Percentiles rank a stretch among this genome's conserved stretches.
These are phyloP conservation scores for Probaryconus sp. DNA, from an alignment of 1,140 invertebrate species.

Conservation along the genomic window DNA sequence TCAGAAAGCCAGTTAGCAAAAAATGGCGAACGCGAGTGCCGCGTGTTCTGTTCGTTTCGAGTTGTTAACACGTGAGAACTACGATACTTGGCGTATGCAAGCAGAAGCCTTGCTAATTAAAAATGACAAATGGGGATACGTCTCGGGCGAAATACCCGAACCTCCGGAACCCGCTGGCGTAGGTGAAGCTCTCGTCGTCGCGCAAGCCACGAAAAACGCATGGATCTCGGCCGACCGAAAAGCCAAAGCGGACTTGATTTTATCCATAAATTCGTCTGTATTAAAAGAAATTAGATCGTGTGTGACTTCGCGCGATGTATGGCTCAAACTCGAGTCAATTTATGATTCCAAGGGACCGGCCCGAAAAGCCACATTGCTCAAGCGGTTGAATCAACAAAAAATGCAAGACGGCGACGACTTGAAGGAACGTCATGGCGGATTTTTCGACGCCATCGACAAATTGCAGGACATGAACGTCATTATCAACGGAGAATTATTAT, in stretches of 20 bases:
- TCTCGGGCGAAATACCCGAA: constrained; percentile 1
- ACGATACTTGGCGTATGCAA: constrained; percentile 33
- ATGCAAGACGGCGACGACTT: neutral
- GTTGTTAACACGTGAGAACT: constrained; percentile 17
- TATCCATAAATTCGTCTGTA: constrained; percentile 41
- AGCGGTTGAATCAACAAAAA: neutral
- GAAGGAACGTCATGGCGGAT: neutral
- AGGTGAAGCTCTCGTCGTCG: neutral
- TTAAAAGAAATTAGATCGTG: constrained; percentile 54
- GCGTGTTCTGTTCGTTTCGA: neutral
- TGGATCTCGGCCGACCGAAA: neutral
- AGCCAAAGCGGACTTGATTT: constrained; percentile 54
- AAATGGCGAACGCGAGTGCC: too few relatives aligned
- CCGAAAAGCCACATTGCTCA: neutral
- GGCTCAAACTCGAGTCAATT: constrained; percentile 55
- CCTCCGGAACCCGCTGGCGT: neutral
- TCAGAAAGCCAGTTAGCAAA: too few relatives aligned
- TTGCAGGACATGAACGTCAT: neutral
- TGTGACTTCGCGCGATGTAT: constrained; percentile 52
- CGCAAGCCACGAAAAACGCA: neutral
- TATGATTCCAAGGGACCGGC: constrained; percentile 32
- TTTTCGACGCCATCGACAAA: neutral
- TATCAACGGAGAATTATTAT: neutral
- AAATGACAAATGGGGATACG: constrained; percentile 27
- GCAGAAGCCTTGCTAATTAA: constrained; percentile 26